These are phyloP conservation scores for Melanargia galathea DNA, from an alignment of 2,888 invertebrate genomes.

Conservation along the genomic window DNA sequence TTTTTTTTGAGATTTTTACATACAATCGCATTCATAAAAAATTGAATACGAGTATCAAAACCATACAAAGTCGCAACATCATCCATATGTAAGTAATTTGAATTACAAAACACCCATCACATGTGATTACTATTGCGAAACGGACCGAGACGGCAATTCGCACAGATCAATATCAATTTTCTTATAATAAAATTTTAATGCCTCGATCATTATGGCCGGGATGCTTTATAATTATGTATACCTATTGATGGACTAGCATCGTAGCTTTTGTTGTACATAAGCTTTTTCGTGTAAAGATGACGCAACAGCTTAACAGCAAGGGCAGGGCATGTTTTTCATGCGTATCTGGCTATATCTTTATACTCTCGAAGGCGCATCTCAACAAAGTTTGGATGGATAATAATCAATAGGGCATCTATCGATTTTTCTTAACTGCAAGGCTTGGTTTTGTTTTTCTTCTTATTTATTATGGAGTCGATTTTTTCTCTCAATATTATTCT, in stretches of 20 bases:
- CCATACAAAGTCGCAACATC: conserved; percentile 17
- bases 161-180: conserved; percentile 41
- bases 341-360: too few relatives aligned
- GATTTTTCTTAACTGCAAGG: too few relatives aligned
- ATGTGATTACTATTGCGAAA: conserved; percentile 38
- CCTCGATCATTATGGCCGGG: conserved; percentile 15
- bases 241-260: conserved; percentile 10
- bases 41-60: conserved; percentile 15
- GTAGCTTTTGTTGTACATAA: background rate
- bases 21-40: conserved; percentile 5
- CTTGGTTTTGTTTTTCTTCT: too few relatives aligned
- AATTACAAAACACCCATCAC: conserved; percentile 33
- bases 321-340: too few relatives aligned
- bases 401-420: too few relatives aligned
- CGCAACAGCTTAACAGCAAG: background rate
- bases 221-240: too few relatives aligned
- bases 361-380: too few relatives aligned
- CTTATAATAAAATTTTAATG: conserved; percentile 35
- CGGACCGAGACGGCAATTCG: conserved; percentile 33
- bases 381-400: too few relatives aligned
- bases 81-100: conserved; percentile 25
- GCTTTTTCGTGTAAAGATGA: background rate
- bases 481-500: too few relatives aligned
- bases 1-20: background rate
- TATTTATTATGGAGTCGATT: too few relatives aligned